Evolutionary conservation across 2,888 invertebrate species (phyloP), one percentile per base, ranked within the genome.

Genomic region (Copidosoma aretas): DNA sequence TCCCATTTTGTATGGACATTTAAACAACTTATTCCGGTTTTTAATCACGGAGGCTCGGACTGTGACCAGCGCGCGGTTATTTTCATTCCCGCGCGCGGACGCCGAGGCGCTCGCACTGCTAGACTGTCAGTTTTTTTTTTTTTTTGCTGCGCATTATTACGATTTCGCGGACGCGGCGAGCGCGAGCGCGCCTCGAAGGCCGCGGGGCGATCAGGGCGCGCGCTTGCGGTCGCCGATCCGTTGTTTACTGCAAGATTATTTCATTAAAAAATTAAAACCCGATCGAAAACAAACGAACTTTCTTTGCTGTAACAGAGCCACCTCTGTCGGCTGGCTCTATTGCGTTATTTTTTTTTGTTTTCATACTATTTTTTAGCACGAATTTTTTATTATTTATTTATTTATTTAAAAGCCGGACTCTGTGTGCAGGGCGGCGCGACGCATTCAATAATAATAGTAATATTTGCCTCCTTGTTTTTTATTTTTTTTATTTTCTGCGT

Each of bases 191-290:
- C 32, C 39, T 10, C n/a, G 8, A 14, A 1, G 22, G 39, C 1
- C 58, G 41, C n/a, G n/a, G 14, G 5, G 49, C 24, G n/a, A 43
- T 63, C 51, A n/a, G n/a, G 59, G 43, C 51, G 58, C 56, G 49
- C 54, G 72, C 64, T 71, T 10, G 70, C 74, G 72, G 75, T 70
- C 76, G 76, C 75, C 78, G 77, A 5, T 52, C 19, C 17, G 79
- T 79, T 77, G 60, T 66, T 65, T 79, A 80, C 80, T 82, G 82
- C 78, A 79, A 83, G 82, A 83, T 83, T 83, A 84, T 84, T 84
- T 83, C 83, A 84, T 83, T 83, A 83, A 84, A 84, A 84, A 84
- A 84, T 84, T 82, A 84, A 82, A 83, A 83, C 80, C 83, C 80
- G 81, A 82, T 83, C 79, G 75, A 81, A 79, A 81, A 82, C 77